phyloP scores from a whole-genome alignment of 2,888 invertebrate species.

The Euzophera pinguis region DNA sequence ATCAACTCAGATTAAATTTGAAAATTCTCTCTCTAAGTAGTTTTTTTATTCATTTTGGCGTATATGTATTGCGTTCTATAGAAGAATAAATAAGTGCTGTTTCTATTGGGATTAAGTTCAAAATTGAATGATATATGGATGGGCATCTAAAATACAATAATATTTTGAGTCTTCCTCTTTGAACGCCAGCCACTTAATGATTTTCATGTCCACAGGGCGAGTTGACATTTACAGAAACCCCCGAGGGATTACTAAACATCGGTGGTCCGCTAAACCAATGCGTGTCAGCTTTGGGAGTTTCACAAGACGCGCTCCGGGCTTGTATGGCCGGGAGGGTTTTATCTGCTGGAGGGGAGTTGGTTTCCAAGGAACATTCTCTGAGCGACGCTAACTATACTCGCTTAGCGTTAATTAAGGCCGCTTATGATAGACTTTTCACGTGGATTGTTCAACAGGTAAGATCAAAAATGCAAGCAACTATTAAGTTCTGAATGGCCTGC shows the following conservation, averaged over 20 bases:
- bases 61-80: too few species aligned
- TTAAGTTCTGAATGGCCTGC: too few species aligned
- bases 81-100: too few species aligned
- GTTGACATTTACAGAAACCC: slow-evolving; percentile 78
- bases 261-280: slow-evolving; percentile 71
- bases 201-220: slow-evolving; percentile 75
- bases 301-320: slow-evolving; percentile 83
- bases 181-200: too few species aligned
- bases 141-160: too few species aligned
- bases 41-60: too few species aligned
- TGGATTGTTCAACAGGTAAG: slow-evolving; percentile 90
- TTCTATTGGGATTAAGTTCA: too few species aligned
- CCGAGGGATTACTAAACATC: slow-evolving; percentile 80
- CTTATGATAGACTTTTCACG: slow-evolving; percentile 95
- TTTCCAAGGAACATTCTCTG: slow-evolving; percentile 91
- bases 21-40: too few species aligned
- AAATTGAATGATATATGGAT: too few species aligned
- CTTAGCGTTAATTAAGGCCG: slow-evolving; percentile 96
- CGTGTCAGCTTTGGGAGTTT: slow-evolving; percentile 77
- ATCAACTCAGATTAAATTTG: too few species aligned
- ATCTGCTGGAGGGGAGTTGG: slow-evolving; percentile 88
- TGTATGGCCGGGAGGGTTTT: slow-evolving; percentile 93
- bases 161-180: too few species aligned
- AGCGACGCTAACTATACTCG: slow-evolving; percentile 92
- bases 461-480: background rate